Percentiles rank a stretch among this genome's conserved stretches.
phyloP scores from a whole-genome alignment of 2,113 vertebrate species.

The Eolophus roseicapilla region DNA sequence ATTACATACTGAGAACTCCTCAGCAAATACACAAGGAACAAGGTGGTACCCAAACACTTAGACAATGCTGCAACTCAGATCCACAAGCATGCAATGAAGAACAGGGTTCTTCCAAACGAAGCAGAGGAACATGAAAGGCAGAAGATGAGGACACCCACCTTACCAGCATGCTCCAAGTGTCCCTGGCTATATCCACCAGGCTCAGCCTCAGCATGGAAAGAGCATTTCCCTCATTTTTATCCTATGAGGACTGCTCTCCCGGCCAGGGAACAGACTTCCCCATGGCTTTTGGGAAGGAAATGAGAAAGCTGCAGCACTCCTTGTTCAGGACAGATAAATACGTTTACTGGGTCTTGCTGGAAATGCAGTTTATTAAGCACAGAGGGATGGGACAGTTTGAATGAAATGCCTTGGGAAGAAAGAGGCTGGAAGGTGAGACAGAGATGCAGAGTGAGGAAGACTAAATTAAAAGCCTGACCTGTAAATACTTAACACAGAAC shows the following conservation, averaged over 20 bases:
- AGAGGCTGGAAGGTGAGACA: not conserved
- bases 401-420: not conserved
- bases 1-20: not conserved
- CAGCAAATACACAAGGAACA: not conserved
- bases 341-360: not conserved
- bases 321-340: not conserved
- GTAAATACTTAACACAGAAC: not conserved
- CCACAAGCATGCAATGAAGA: not conserved
- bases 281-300: rapidly evolving
- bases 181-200: not conserved
- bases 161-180: not conserved
- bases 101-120: rapidly evolving
- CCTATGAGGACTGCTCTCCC: not conserved
- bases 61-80: rapidly evolving
- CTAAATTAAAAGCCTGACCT: not conserved
- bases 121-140: not conserved
- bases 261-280: not conserved
- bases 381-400: not conserved
- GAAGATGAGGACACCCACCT: not conserved
- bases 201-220: not conserved
- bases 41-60: not conserved
- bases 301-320: not conserved
- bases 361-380: not conserved
- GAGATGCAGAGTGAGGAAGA: not conserved
- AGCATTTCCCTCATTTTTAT: not conserved